phyloP scores from a whole-genome alignment of 2,888 invertebrate species.

The Eristalis arbustorum region DNA sequence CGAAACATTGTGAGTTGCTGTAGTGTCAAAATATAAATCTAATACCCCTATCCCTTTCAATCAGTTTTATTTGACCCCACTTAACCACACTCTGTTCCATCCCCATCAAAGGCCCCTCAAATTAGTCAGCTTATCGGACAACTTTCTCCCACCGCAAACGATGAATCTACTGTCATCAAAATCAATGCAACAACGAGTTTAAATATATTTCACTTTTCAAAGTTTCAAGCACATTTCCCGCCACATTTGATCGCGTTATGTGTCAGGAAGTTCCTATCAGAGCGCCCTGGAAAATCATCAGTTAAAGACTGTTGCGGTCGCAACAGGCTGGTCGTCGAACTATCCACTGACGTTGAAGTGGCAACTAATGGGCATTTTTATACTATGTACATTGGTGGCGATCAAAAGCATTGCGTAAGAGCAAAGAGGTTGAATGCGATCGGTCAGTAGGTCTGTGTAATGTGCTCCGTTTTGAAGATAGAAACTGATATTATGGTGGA shows the following conservation, averaged over 20 bases:
- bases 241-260: constrained; percentile 31
- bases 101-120: constrained; percentile 10
- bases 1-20: background rate
- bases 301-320: constrained; percentile 19
- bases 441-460: constrained; percentile 56
- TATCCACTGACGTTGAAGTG: constrained; percentile 19
- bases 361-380: constrained; percentile 30
- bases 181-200: constrained; percentile 3
- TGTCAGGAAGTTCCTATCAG: constrained; percentile 61
- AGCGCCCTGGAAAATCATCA: constrained; percentile 22
- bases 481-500: constrained; percentile 25
- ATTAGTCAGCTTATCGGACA: constrained; percentile 36
- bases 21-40: constrained; percentile 49
- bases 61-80: constrained; percentile 44
- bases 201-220: constrained; percentile 13
- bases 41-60: constrained; percentile 35
- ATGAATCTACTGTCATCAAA: background rate
- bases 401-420: constrained; percentile 56
- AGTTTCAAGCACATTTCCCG: constrained; percentile 44
- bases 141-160: constrained; percentile 33
- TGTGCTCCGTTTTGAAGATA: constrained; percentile 39
- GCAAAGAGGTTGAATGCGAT: constrained; percentile 7
- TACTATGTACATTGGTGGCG: constrained; percentile 31
- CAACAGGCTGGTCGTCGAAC: constrained; percentile 17
- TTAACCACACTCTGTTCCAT: constrained; percentile 3